Evolutionary conservation across 2,113 vertebrate species (phyloP).

Genomic region (Myxocyprinus asiaticus): DNA sequence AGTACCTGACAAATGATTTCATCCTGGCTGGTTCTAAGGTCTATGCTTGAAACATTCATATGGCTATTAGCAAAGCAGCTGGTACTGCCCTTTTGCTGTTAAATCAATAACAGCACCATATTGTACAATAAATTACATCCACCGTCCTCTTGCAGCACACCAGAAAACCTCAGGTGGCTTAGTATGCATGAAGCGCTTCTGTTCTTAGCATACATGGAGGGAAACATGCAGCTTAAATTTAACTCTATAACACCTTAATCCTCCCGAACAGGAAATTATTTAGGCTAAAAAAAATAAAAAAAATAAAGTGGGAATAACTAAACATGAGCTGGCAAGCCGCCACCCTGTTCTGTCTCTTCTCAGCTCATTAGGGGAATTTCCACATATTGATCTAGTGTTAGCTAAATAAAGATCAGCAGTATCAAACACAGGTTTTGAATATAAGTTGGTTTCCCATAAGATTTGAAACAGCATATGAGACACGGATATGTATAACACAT

Average conservation of each 20-base stretch:
- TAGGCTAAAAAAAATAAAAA: constrained; percentile 39
- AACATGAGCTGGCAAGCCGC: constrained; percentile 52
- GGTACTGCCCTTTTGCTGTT: constrained; percentile 53
- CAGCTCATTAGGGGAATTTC: constrained; percentile 67
- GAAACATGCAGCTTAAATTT: constrained; percentile 38
- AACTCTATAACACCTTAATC: constrained; percentile 50
- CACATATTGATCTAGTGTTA: constrained; percentile 67
- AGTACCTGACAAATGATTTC: neutral
- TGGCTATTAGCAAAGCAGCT: constrained; percentile 55
- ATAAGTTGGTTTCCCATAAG: constrained; percentile 53
- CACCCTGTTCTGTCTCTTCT: constrained; percentile 51
- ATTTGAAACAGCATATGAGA: constrained; percentile 47
- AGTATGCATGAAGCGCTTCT: constrained; percentile 41
- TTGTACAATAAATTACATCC: constrained; percentile 62
- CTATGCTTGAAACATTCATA: constrained; percentile 54
- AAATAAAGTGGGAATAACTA: constrained; percentile 36
- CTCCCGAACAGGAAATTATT: constrained; percentile 51
- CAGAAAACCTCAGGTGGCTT: constrained; percentile 40
- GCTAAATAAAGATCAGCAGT: constrained; percentile 63
- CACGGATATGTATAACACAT: constrained; percentile 39
- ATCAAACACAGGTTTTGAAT: constrained; percentile 61
- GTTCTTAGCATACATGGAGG: constrained; percentile 45
- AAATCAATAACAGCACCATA: constrained; percentile 61
- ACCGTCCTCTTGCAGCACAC: constrained; percentile 47
- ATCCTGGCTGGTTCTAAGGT: constrained; percentile 33